phyloP scores from a whole-genome alignment of 2,113 vertebrate species.

The Ornithorhynchus anatinus region DNA sequence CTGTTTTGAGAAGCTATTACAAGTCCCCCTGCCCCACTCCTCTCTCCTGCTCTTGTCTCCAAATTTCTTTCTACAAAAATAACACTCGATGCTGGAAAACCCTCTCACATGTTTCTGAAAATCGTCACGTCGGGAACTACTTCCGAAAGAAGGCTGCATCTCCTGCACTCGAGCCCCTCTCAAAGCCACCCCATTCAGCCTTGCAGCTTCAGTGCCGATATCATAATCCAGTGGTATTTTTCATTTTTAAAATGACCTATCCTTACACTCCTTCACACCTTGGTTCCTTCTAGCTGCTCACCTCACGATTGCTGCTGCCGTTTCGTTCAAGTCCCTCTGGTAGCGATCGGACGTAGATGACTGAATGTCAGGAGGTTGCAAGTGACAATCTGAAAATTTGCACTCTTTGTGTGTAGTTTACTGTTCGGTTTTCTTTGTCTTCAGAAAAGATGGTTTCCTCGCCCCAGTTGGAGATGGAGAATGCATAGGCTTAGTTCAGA shows the following conservation, averaged over 20 bases:
- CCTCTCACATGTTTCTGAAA: conserved; percentile 66
- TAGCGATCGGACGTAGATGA: conserved; percentile 75
- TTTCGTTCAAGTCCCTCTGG: conserved; percentile 61
- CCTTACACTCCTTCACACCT: conserved; percentile 38
- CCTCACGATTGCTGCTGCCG: conserved; percentile 71
- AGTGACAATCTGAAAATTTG: conserved; percentile 88
- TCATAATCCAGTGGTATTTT: conserved; percentile 48
- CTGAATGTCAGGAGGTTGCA: conserved; percentile 85
- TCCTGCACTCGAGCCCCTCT: conserved; percentile 61
- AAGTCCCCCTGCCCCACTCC: conserved; percentile 68
- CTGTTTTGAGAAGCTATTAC: conserved; percentile 78
- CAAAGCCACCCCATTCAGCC: conserved; percentile 63
- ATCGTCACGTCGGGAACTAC: conserved; percentile 56
- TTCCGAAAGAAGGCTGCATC: conserved; percentile 69
- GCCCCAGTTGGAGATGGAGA: conserved; percentile 72
- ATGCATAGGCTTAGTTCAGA: conserved; percentile 68
- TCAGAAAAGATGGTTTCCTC: conserved; percentile 67
- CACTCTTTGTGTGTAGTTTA: conserved; percentile 82
- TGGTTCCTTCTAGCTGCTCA: conserved; percentile 61
- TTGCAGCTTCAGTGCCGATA: conserved; percentile 66
- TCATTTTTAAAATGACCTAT: conserved; percentile 62
- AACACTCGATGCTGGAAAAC: conserved; percentile 70
- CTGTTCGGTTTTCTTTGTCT: conserved; percentile 68
- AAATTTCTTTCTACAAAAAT: conserved; percentile 72
- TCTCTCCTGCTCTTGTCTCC: conserved; percentile 65